Base-by-base conservation (phyloP, 2,888 invertebrate genomes). In the Meandrusa payeni region DNA sequence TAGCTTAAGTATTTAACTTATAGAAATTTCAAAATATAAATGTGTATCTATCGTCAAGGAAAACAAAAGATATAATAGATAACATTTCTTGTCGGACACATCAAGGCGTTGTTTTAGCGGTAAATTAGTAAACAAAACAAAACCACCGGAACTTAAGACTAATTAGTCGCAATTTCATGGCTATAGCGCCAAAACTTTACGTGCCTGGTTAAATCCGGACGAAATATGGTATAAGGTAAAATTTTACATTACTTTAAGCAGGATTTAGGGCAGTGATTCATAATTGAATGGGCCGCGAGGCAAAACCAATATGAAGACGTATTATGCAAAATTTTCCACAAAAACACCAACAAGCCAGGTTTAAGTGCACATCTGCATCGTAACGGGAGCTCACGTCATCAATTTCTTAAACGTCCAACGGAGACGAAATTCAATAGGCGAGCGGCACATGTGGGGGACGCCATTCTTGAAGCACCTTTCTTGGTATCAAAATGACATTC, bases 381-480 rank as follows among this genome's bases (percentile, higher is more conserved):
- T 63, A 68, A 58, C 52, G 57, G 63, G 59, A 66, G 72, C 60
- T 77, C 76, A 78, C 80, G 79, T 78, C 77, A 83, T 74, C 76
- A 68, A 62, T 70, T 71, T 71, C 68, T 65, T 64, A 64, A 68
- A 74, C 69, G 59, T 64, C 65, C 71, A 52, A 59, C 47, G 44
- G 63, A 75, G 67, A 65, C 68, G 77, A 80, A 78, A 81, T 75
- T 71, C 69, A 72, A 76, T 72, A 74, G 69, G 76, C 44, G 67
- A 74, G 73, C 87, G 81, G 86, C 89, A 90, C 91, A 92, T 92
- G 92, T 91, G 91, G 91, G 88, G 89, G 92, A 92, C 92, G 92
- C 92, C 92, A 92, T 92, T 91, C 91, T 89, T 89, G 89, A 89
- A 89, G 88, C 89, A 90, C 89, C 90, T 86, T 89, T 89, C 89